phyloP scores from a whole-genome alignment of 1,140 invertebrate genomes.

The Aphaenogaster ashmeadi region DNA sequence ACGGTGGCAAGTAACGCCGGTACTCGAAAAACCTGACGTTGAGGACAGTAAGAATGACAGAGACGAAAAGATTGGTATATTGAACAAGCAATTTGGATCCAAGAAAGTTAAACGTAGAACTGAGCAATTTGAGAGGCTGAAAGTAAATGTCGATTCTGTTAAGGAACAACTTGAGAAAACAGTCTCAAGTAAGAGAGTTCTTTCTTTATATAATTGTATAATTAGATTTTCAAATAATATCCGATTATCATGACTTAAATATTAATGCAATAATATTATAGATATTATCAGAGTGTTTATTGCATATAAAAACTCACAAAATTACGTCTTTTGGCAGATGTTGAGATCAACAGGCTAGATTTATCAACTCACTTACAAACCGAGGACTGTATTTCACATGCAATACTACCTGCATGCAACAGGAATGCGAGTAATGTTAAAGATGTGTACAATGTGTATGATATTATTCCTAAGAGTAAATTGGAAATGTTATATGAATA shows the following conservation, averaged over 20 bases:
- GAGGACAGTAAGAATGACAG: conserved; percentile 53
- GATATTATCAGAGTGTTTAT: conserved; percentile 4
- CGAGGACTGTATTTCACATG: conserved; percentile 70
- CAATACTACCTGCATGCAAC: conserved; percentile 84
- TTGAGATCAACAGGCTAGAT: conserved; percentile 78
- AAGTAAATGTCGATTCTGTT: conserved; percentile 85
- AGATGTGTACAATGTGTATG: conserved; percentile 86
- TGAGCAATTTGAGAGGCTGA: conserved; percentile 86
- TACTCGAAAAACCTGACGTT: conserved; percentile 74
- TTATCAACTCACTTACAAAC: conserved; percentile 61
- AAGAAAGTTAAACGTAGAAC: conserved; percentile 86
- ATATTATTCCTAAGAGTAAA: conserved; percentile 84
- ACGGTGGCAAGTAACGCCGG: conserved; percentile 82
- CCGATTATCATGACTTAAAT: not conserved
- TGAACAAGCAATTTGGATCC: conserved; percentile 88
- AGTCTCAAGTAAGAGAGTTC: conserved; percentile 83
- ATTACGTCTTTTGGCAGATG: conserved; percentile 72
- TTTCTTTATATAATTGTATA: conserved; percentile 10
- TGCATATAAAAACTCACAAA: conserved; percentile 6
- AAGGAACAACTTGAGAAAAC: conserved; percentile 86
- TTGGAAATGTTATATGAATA: conserved; percentile 81
- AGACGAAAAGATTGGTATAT: conserved; percentile 69
- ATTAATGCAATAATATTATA: conserved; percentile 28
- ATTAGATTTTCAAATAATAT: not conserved
- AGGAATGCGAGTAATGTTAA: conserved; percentile 82